Evolutionary conservation across 2,888 invertebrate genomes (phyloP).

Genomic region (Drosophila colorata): DNA sequence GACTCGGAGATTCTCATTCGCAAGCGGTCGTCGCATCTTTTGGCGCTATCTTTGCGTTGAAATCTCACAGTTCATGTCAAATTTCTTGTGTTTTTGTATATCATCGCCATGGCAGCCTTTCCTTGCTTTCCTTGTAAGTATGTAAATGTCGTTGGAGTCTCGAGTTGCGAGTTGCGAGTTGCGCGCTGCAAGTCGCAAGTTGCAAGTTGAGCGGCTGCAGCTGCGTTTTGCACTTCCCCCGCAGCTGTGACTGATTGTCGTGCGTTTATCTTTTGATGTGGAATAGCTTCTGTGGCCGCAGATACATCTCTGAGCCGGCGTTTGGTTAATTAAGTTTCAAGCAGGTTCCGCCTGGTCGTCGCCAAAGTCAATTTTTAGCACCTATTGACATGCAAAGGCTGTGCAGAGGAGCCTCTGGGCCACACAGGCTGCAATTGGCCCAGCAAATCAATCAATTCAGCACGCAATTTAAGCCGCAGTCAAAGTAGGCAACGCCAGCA

Average conservation of each 20-base stretch:
- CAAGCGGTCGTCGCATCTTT: conserved; percentile 78
- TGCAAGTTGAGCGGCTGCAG: conserved; percentile 49
- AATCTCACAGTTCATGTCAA: conserved; percentile 80
- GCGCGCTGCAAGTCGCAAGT: conserved; percentile 5
- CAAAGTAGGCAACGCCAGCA: conserved; percentile 34
- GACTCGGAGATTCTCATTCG: conserved; percentile 49
- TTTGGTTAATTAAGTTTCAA: conserved; percentile 75
- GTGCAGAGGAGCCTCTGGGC: conserved; percentile 14
- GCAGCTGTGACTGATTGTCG: conserved; percentile 82
- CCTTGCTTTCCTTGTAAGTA: conserved; percentile 78
- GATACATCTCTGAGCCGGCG: conserved; percentile 44
- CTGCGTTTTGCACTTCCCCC: conserved; percentile 64
- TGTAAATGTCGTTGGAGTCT: conserved; percentile 63
- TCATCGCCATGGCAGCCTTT: conserved; percentile 69
- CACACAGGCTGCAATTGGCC: conserved; percentile 43
- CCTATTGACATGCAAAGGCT: conserved; percentile 75
- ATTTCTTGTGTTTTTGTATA: conserved; percentile 82
- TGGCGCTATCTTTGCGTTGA: conserved; percentile 78
- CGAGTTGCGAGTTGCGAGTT: conserved; percentile 30
- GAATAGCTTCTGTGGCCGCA: conserved; percentile 74
- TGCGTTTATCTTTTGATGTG: conserved; percentile 80
- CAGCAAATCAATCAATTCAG: conserved; percentile 80
- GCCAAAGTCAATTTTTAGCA: conserved; percentile 70
- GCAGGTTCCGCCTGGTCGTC: conserved; percentile 56
- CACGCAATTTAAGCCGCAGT: conserved; percentile 72